These are phyloP conservation scores for Furcifer pardalis DNA, from an alignment of 2,797 vertebrate genomes.

Conservation along the genomic window DNA sequence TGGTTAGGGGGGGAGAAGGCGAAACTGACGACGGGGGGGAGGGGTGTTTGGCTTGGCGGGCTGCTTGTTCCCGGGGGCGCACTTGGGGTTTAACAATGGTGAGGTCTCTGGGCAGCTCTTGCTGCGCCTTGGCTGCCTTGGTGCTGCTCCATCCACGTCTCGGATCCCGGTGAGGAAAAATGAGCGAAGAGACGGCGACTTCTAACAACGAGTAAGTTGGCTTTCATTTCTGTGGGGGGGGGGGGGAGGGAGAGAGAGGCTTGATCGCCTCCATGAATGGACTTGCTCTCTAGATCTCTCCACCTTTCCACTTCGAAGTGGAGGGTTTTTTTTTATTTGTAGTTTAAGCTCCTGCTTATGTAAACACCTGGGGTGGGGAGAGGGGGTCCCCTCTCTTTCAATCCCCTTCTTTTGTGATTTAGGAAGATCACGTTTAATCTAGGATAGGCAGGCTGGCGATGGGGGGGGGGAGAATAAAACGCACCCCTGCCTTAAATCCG, in stretches of 20 bases:
- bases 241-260: background rate
- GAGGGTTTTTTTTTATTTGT: no score
- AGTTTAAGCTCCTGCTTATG: background rate
- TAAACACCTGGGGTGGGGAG: slow-evolving; percentile 6
- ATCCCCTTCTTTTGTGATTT: background rate
- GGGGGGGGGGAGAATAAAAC: background rate
- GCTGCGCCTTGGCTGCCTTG: slow-evolving; percentile 87
- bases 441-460: background rate
- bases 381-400: background rate
- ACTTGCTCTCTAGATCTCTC: background rate
- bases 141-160: slow-evolving; percentile 80
- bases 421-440: slow-evolving; percentile 7
- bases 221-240: slow-evolving; percentile 4
- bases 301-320: no score
- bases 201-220: slow-evolving; percentile 92
- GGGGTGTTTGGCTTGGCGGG: background rate
- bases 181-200: slow-evolving; percentile 98
- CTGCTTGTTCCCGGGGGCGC: background rate
- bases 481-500: background rate
- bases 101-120: slow-evolving; percentile 88
- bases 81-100: slow-evolving; percentile 84
- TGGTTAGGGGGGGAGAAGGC: no score
- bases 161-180: slow-evolving; percentile 96
- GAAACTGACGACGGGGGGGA: no score
- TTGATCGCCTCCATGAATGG: background rate